phyloP scores from a whole-genome alignment of 1,140 invertebrate genomes.

The Pararge aegeria region DNA sequence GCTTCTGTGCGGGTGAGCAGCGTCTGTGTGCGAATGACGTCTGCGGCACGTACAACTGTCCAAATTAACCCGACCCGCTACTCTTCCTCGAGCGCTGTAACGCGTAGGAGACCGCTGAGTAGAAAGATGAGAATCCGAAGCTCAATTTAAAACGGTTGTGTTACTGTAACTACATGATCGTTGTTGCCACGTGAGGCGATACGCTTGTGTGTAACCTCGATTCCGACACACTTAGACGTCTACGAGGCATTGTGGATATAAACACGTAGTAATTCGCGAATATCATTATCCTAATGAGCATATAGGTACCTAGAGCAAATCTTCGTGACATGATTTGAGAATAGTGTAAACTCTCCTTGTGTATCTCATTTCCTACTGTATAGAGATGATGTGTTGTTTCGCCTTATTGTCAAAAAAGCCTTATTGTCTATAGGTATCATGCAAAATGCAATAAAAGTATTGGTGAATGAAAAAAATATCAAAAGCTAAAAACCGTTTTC shows the following conservation, averaged over 20 bases:
- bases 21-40: slow-evolving; percentile 71
- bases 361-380: background rate
- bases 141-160: slow-evolving; percentile 37
- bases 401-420: too few relatives aligned
- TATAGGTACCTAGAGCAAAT: slow-evolving; percentile 40
- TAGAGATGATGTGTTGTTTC: too few relatives aligned
- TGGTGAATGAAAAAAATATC: slow-evolving; percentile 15
- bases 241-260: slow-evolving; percentile 65
- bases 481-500: slow-evolving; percentile 20
- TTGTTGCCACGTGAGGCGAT: slow-evolving; percentile 71
- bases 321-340: slow-evolving; percentile 40
- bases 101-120: slow-evolving; percentile 15
- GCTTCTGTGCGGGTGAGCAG: slow-evolving; percentile 40
- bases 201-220: slow-evolving; percentile 72
- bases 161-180: slow-evolving; percentile 61
- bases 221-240: slow-evolving; percentile 62
- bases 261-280: slow-evolving; percentile 73
- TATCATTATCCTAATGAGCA: slow-evolving; percentile 75
- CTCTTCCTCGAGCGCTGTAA: slow-evolving; percentile 33
- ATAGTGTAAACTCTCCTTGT: slow-evolving; percentile 11
- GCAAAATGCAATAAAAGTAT: background rate
- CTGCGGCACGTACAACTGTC: slow-evolving; percentile 59
- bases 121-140: slow-evolving; percentile 44
- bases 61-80: slow-evolving; percentile 43
- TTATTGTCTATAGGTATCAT: background rate